Percentiles rank a stretch among this genome's conserved stretches.
phyloP scores from a whole-genome alignment of 2,113 vertebrate species.

The Lycocorax pyrrhopterus region DNA sequence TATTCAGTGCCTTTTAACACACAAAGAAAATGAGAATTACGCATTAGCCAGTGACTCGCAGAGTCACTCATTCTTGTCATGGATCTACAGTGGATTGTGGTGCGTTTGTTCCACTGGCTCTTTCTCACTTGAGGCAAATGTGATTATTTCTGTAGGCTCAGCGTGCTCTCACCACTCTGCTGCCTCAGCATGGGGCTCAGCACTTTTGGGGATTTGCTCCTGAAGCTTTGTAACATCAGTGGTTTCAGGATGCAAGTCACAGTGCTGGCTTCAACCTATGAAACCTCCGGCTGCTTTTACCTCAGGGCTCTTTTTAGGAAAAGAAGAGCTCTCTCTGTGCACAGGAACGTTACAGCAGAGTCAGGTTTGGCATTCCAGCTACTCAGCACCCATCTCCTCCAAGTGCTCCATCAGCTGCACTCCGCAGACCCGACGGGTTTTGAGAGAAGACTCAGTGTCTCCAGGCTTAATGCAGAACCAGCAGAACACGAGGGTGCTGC shows the following conservation, averaged over 20 bases:
- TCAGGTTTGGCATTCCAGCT: background rate
- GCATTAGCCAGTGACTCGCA: background rate
- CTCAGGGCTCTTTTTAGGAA: background rate
- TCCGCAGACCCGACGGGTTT: background rate
- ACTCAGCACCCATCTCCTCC: background rate
- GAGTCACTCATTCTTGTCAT: background rate
- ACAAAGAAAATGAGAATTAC: background rate
- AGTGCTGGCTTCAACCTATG: background rate
- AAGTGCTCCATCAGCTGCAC: background rate
- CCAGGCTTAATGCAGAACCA: background rate
- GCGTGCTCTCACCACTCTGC: background rate
- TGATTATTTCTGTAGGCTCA: constrained; percentile 8
- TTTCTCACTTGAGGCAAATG: background rate
- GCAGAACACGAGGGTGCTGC: background rate
- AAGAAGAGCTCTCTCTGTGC: background rate
- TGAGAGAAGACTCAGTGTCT: background rate
- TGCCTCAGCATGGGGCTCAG: constrained; percentile 34
- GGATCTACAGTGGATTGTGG: background rate
- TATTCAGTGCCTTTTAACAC: background rate
- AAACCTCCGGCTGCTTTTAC: background rate
- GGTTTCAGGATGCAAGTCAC: constrained; percentile 34
- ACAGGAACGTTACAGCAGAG: background rate
- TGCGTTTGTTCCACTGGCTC: background rate
- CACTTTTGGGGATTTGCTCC: constrained; percentile 36
- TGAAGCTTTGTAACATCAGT: background rate